Base-by-base conservation (phyloP, 2,888 invertebrate genomes). In the Aradus depressus region DNA sequence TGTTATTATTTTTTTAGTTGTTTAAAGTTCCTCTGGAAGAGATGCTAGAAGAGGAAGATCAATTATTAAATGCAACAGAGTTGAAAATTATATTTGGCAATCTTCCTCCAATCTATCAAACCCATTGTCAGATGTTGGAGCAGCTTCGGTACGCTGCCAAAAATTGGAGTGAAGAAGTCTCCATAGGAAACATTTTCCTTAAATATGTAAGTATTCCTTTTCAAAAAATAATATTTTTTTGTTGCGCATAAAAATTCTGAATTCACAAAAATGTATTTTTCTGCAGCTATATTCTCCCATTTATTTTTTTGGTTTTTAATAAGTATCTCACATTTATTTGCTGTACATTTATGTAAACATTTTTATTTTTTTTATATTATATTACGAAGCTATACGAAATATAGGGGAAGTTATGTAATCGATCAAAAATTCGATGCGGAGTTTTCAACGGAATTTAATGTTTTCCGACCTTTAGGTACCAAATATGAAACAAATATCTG, bases 21-120 rank as follows among this genome's bases (percentile, higher is more conserved):
- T 96, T 95, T 69, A 93, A 93, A 70, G 83, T 83, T 65, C 90
- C 92, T 18, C 72, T 96, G 55, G 96, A 97, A 68, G 83, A 85
- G 62, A 81, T 84, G 72, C 77, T 80, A 3, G 86, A 88, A 64
- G 81, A 82, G 45, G 84, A 82, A 62, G 76, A 77, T 58, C 80
- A 84, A 44, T 72, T 92, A 62, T 73, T 93, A 61, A 89, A 89
- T 68, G 84, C 85, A 63, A 90, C 90, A 10, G 93, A 96, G 74
- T 76, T 89, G 53, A 90, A 90, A 72, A 84, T 90, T 59, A 93
- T 97, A 62, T 97, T 97, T 72, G 91, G 91, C 60, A 91, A 93
- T 68, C 77, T 97, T 66, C 85, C 90, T 59, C 88, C 92, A 57
- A 95, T 98, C 65, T 88, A 89, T 68, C 88, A 93, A 65, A 81